Conservation (phyloP, 2,888 invertebrate species). For the Mythimna lalbum region DNA sequence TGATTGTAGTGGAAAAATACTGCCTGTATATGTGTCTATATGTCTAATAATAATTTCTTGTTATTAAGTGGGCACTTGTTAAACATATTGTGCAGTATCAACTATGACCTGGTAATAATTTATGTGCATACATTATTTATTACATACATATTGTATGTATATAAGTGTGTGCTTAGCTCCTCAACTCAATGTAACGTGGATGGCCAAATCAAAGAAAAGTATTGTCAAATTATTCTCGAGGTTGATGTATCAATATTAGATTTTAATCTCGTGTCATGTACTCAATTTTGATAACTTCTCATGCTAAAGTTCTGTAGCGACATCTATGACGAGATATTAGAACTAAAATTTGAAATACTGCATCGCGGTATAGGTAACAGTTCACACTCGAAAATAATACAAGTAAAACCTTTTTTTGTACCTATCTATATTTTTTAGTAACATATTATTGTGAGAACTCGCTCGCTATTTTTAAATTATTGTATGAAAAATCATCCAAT, state of each 20-base stretch:
- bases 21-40: not conserved
- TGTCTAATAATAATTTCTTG: slow-evolving; percentile 10
- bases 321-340: no score
- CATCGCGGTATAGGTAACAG: no score
- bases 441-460: no score
- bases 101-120: slow-evolving; percentile 41
- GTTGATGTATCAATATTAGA: not conserved
- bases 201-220: not conserved
- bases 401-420: no score
- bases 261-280: no score
- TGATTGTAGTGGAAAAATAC: slow-evolving; percentile 31
- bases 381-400: no score
- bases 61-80: slow-evolving; percentile 25
- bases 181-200: not conserved
- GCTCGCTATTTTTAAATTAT: no score
- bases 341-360: no score
- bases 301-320: no score
- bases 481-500: no score
- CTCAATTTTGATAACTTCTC: no score
- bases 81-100: slow-evolving; percentile 31
- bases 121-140: slow-evolving; percentile 14
- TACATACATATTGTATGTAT: not conserved
- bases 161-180: not conserved
- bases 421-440: no score
- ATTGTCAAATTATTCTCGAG: not conserved